Percentiles rank a stretch among this genome's conserved stretches.
Conservation (phyloP, 2,888 invertebrate species). For the Apotomis capreana region DNA sequence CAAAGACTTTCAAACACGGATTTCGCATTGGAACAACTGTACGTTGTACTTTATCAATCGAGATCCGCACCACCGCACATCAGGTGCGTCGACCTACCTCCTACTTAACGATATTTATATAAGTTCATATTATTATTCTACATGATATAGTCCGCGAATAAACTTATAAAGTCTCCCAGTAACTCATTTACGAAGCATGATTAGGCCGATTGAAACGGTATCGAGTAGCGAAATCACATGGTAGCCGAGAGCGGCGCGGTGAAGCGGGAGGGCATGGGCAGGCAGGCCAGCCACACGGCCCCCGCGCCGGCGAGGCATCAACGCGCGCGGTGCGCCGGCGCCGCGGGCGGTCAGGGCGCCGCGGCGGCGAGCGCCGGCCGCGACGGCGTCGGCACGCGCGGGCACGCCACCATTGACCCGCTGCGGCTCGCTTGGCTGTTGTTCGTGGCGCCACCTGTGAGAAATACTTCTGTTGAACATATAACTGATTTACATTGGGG, state of each 20-base stretch:
- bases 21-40: background rate
- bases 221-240: constrained; percentile 48
- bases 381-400: constrained; percentile 84
- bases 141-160: background rate
- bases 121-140: background rate
- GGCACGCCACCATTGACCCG: constrained; percentile 84
- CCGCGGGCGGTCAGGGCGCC: constrained; percentile 75
- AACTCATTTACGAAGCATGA: background rate
- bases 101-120: background rate
- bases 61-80: constrained; percentile 42
- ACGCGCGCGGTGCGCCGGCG: constrained; percentile 74
- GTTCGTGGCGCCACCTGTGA: constrained; percentile 68
- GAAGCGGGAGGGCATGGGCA: constrained; percentile 66
- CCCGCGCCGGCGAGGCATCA: constrained; percentile 68
- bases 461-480: constrained; percentile 54
- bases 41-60: background rate
- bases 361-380: constrained; percentile 75
- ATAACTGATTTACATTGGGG: constrained; percentile 9
- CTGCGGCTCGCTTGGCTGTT: constrained; percentile 68
- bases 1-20: background rate
- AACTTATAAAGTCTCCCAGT: constrained; percentile 12
- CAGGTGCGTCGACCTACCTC: constrained; percentile 16
- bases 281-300: constrained; percentile 73
- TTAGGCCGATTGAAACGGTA: constrained; percentile 30
- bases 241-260: constrained; percentile 58